Percentiles rank a stretch among this genome's conserved stretches.
Evolutionary conservation across 2,113 vertebrate species (phyloP).

Genomic region (Patagioenas fasciata): DNA sequence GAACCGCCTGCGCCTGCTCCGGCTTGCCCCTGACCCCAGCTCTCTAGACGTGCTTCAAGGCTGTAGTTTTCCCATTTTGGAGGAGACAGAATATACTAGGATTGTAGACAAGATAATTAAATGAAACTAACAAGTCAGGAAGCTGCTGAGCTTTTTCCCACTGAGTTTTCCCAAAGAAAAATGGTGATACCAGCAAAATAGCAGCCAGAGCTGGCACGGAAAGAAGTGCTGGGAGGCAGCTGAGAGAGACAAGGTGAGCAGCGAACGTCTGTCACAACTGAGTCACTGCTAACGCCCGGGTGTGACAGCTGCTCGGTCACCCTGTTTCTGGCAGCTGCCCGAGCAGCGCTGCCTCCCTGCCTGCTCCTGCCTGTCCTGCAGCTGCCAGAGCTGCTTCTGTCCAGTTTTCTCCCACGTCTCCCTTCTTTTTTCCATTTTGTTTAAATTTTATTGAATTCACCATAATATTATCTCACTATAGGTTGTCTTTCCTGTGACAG

Average conservation of each 20-base stretch:
- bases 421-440: not conserved
- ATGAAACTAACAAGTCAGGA: not conserved
- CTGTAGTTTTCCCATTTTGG: not conserved
- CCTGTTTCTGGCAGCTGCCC: not conserved
- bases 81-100: not conserved
- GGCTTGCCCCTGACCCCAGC: not conserved
- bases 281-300: not conserved
- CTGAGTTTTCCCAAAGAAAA: not conserved
- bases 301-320: not conserved
- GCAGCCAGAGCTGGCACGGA: not conserved
- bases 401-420: not conserved
- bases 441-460: not conserved
- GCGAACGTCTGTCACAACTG: not conserved
- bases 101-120: rapidly evolving
- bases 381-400: not conserved
- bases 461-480: not conserved
- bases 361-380: not conserved
- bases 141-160: not conserved
- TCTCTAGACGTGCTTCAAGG: not conserved
- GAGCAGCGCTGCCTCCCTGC: not conserved
- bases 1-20: not conserved
- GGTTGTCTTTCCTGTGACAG: not conserved
- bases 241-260: not conserved
- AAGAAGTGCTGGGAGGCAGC: not conserved
- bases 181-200: not conserved